These are phyloP conservation scores for Dinocampus coccinellae DNA, from an alignment of 2,888 invertebrate genomes.

Conservation along the genomic window DNA sequence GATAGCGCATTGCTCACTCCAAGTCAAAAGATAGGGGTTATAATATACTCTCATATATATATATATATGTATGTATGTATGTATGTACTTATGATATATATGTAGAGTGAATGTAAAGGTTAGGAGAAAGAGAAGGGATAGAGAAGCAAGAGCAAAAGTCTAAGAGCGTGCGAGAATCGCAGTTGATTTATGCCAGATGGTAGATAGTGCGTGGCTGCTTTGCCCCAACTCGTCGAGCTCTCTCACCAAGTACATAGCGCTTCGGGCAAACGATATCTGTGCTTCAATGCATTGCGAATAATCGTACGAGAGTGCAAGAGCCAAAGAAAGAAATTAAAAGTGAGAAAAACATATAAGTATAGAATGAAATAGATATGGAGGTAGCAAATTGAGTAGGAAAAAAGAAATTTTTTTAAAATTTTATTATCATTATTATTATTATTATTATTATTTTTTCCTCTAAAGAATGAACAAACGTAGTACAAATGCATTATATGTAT, in stretches of 20 bases:
- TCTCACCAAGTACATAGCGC: conserved; percentile 4
- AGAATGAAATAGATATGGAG: not conserved
- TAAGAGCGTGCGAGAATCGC: conserved; percentile 61
- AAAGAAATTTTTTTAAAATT: no score
- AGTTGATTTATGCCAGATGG: conserved; percentile 68
- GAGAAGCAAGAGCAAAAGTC: conserved; percentile 49
- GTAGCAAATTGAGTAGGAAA: not conserved
- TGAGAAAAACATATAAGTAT: not conserved
- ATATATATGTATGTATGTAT: conserved; percentile 26
- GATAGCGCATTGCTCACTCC: conserved; percentile 52
- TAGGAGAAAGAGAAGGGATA: conserved; percentile 54
- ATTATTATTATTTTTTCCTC: no score
- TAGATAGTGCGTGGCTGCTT: conserved; percentile 63
- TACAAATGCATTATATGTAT: not conserved
- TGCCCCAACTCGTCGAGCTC: conserved; percentile 38
- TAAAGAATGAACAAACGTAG: not conserved
- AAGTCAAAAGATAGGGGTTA: conserved; percentile 36
- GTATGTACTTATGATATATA: conserved; percentile 12
- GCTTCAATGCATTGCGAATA: conserved; percentile 16
- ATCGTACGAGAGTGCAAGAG: not conserved
- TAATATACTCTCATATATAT: conserved; percentile 20
- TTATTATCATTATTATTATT: no score
- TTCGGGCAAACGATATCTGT: conserved; percentile 20
- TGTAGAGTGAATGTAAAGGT: conserved; percentile 57
- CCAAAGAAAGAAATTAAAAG: not conserved